Base-by-base conservation (phyloP, 2,888 invertebrate species). In the Caradrina clavipalpis region DNA sequence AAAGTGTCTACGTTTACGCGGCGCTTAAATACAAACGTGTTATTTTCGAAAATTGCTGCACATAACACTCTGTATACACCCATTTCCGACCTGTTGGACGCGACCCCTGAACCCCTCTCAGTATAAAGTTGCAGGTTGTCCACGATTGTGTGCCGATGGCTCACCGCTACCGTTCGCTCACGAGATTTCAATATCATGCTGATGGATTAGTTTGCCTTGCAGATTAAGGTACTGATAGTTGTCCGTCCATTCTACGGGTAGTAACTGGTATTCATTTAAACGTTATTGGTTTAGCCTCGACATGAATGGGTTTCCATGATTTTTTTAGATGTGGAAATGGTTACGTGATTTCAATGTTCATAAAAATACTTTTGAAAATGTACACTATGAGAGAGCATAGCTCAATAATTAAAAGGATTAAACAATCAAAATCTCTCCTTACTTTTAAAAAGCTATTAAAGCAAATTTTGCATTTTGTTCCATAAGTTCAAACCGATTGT, bases 151-250 rank as follows among this genome's bases (percentile, higher is more conserved):
- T 73, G 63, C 67, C 67, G 56, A 69, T 68, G n/a, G 56, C 56
- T 49, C 54, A 54, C 54, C 55, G 56, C 47, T 58, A 35, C 65
- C 61, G 55, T 45, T 21, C 75, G 61, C 50, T 57, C 35, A 62
- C 53, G 50, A 74, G 72, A 76, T 76, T 80, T 78, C 78, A 80
- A 82, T 82, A 82, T 76, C 72, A 69, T 60, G 74, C 72, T 82
- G 82, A 82, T 82, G 82, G 76, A 82, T 82, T 82, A 82, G 80
- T 80, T 82, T 82, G 76, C 75, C 60, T 47, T 70, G 57, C 66
- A 64, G 69, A 82, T 82, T 76, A 15, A 45, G 45, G 15, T 45
- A 73, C 73, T 53, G 75, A 62, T 70, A 71, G 69, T 75, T 66
- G 69, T 61, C 54, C 69, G 47, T 57, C 60, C 42, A 73, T 60